These are phyloP conservation scores for Trichosurus vulpecula DNA, from an alignment of 2,797 vertebrate genomes.

Conservation along the genomic window DNA sequence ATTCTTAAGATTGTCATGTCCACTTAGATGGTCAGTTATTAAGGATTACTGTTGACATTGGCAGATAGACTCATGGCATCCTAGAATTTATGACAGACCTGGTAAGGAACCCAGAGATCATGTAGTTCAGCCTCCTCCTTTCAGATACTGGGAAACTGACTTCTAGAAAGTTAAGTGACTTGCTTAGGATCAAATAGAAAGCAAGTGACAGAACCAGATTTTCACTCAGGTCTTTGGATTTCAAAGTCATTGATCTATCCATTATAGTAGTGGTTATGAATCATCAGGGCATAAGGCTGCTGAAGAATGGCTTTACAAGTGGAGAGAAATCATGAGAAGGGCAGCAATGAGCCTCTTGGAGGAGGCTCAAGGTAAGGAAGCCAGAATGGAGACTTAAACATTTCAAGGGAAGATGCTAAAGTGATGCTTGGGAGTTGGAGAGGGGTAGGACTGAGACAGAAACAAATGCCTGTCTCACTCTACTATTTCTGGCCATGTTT, in stretches of 20 bases:
- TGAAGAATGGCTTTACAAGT: neutral
- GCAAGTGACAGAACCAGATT: neutral
- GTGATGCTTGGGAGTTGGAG: neutral
- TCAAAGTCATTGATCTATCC: neutral
- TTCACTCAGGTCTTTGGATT: neutral
- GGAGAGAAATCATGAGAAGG: neutral
- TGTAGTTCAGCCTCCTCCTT: neutral
- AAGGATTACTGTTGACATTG: neutral
- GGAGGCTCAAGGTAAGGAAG: neutral
- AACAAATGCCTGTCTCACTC: neutral
- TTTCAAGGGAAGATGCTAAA: neutral
- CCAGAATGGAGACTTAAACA: neutral
- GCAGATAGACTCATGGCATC: neutral
- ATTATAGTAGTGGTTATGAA: neutral
- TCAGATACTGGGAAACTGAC: neutral
- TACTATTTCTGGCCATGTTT: neutral
- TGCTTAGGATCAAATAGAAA: neutral
- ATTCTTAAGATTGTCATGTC: neutral
- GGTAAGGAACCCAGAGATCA: neutral
- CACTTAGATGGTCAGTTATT: neutral
- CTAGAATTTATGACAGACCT: neutral
- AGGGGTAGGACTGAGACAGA: neutral
- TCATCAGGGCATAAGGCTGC: neutral
- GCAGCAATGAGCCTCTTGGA: neutral
- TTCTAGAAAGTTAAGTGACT: neutral